phyloP scores from a whole-genome alignment of 2,113 vertebrate species.

The Laterallus jamaicensis region DNA sequence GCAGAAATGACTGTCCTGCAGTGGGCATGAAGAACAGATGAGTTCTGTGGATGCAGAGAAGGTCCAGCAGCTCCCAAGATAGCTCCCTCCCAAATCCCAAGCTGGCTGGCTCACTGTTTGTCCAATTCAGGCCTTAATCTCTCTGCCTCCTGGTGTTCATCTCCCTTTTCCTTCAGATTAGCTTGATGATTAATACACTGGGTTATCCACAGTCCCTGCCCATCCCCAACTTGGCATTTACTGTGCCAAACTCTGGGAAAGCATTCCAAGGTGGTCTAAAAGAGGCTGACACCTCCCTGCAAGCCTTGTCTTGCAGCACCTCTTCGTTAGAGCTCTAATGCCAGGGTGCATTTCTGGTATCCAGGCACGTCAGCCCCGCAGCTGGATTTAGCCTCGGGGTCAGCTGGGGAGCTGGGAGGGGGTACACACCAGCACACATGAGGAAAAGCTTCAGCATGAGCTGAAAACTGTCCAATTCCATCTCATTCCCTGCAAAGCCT shows the following conservation, averaged over 20 bases:
- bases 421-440: neutral
- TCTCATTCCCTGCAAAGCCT: neutral
- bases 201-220: neutral
- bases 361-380: neutral
- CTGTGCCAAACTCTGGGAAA: neutral
- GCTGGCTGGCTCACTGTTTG: neutral
- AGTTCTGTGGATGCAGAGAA: neutral
- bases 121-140: neutral
- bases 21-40: neutral
- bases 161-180: neutral
- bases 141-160: neutral
- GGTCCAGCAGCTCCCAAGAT: neutral
- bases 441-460: neutral
- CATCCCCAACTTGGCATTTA: neutral
- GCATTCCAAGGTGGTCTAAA: constrained; percentile 9
- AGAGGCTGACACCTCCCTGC: neutral
- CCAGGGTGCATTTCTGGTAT: neutral
- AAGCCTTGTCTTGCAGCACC: constrained; percentile 54
- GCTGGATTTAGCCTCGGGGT: neutral
- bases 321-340: neutral
- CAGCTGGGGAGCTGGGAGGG: neutral
- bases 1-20: neutral
- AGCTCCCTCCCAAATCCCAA: neutral
- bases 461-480: neutral
- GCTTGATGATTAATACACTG: neutral